A percentile compares a stretch with the other conserved stretches of the same genome.
These are phyloP conservation scores for Xiphydria camelus DNA, from an alignment of 2,888 invertebrate species.

Conservation along the genomic window DNA sequence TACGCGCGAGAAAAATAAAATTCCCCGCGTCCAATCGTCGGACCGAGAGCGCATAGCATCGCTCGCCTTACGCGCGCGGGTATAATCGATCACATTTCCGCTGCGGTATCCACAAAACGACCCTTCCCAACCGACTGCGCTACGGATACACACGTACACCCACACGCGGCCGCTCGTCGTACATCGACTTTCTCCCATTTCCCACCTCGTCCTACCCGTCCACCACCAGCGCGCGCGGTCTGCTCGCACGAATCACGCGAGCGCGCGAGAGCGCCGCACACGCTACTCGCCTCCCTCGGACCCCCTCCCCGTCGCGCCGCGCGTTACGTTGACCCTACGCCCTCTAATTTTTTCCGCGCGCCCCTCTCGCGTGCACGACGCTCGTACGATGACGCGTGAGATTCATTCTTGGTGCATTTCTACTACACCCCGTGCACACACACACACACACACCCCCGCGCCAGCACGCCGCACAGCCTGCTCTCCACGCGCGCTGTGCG, in stretches of 20 bases:
- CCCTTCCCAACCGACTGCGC: no score
- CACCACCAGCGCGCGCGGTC: no score
- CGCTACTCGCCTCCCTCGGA: constrained; percentile 4
- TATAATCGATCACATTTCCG: no score
- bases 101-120: no score
- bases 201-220: constrained; percentile 15
- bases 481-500: constrained; percentile 27
- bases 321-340: constrained; percentile 3
- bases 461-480: constrained; percentile 18
- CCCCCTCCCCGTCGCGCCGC: not conserved
- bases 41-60: no score
- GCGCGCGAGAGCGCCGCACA: no score
- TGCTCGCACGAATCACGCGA: constrained; percentile 8
- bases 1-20: no score
- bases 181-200: constrained; percentile 18
- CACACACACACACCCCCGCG: constrained; percentile 1
- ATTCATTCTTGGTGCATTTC: no score
- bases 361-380: constrained; percentile 21
- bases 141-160: no score
- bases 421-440: constrained; percentile 20
- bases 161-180: constrained; percentile 22
- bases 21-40: no score
- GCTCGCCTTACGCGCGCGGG: no score
- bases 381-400: constrained; percentile 10
- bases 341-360: constrained; percentile 5